These are phyloP conservation scores for Macquaria australasica DNA, from an alignment of 2,113 vertebrate species.

Conservation along the genomic window DNA sequence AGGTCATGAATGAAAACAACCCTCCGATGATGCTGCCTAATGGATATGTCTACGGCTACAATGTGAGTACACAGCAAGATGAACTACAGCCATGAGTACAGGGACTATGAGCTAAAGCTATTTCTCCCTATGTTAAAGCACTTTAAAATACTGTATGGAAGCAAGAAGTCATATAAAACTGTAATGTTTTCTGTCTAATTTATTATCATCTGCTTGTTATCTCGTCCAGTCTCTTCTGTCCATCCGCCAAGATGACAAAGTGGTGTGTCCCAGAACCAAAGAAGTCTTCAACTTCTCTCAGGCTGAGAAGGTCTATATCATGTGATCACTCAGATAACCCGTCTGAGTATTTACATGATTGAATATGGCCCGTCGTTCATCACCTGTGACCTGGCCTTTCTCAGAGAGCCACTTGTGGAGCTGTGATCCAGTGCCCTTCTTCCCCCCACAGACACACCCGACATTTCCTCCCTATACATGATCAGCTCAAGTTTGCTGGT, in stretches of 20 bases:
- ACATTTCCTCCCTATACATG: not conserved
- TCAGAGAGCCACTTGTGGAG: constrained; percentile 62
- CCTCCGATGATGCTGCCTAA: constrained; percentile 99
- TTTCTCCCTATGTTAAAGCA: not conserved
- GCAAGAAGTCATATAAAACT: not conserved
- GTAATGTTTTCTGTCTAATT: not conserved
- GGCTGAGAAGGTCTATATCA: constrained; percentile 99
- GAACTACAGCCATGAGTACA: not conserved
- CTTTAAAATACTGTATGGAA: not conserved
- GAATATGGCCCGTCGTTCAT: constrained; percentile 46
- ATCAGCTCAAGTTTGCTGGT: constrained; percentile 27
- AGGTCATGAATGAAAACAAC: constrained; percentile 99
- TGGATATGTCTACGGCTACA: constrained; percentile 99
- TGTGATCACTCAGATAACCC: constrained; percentile 85
- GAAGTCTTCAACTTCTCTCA: constrained; percentile 99
- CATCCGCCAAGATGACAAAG: constrained; percentile 99
- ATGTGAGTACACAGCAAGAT: constrained; percentile 86
- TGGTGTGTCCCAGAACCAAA: constrained; percentile 99
- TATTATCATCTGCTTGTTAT: constrained; percentile 28
- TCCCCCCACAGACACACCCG: not conserved
- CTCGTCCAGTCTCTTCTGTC: constrained; percentile 94
- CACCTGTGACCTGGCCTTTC: constrained; percentile 50
- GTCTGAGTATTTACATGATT: constrained; percentile 54
- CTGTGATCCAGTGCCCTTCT: constrained; percentile 63
- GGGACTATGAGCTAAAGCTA: not conserved